phyloP scores from a whole-genome alignment of 2,113 vertebrate species.

The Chloropsis hardwickii region DNA sequence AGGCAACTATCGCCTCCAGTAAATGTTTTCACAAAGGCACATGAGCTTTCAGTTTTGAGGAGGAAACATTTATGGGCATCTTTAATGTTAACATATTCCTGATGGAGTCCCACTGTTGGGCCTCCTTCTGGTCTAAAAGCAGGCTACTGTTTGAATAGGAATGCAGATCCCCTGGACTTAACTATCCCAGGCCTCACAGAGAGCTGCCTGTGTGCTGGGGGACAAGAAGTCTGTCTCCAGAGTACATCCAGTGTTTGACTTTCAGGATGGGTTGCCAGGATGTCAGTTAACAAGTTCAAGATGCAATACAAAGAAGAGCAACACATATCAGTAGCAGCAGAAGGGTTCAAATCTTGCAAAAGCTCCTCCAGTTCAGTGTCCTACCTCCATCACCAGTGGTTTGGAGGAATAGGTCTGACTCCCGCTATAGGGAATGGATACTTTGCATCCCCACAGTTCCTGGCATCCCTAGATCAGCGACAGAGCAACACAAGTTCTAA shows the following conservation, averaged over 20 bases:
- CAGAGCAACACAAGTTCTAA: not conserved
- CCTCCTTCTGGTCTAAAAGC: not conserved
- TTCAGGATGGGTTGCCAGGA: not conserved
- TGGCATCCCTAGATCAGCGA: not conserved
- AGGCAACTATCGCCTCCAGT: not conserved
- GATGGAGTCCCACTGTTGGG: not conserved
- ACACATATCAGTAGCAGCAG: not conserved
- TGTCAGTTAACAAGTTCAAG: not conserved
- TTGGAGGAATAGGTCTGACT: not conserved
- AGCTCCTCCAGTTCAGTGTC: not conserved
- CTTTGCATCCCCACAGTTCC: not conserved
- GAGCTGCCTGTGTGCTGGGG: not conserved
- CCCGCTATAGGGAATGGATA: not conserved
- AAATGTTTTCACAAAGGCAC: not conserved
- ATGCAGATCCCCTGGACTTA: not conserved
- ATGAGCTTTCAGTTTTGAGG: not conserved
- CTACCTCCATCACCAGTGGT: not conserved
- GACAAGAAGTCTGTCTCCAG: not conserved
- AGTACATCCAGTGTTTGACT: not conserved
- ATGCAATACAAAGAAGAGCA: not conserved
- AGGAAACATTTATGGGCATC: not conserved
- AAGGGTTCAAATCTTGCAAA: not conserved
- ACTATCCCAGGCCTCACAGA: not conserved
- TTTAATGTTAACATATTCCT: not conserved
- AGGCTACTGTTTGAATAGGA: not conserved